A percentile compares a stretch with the other conserved stretches of the same genome.
These are phyloP conservation scores for Plagodis dolabraria DNA, from an alignment of 2,888 invertebrate species.

Conservation along the genomic window DNA sequence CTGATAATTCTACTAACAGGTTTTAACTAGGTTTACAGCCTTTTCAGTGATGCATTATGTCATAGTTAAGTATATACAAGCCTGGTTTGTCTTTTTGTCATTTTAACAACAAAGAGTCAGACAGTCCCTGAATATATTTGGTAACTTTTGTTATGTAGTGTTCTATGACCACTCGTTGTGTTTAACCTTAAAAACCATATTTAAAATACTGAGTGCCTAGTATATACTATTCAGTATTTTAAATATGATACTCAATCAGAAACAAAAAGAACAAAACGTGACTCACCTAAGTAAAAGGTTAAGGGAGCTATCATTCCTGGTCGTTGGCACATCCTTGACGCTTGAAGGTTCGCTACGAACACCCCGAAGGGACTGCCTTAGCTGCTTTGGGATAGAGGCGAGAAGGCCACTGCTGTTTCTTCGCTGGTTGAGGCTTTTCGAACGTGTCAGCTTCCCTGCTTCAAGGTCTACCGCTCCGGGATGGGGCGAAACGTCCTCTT, in stretches of 20 bases:
- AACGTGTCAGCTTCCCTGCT: conserved; percentile 72
- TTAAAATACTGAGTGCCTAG: background rate
- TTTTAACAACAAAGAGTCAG: conserved; percentile 1
- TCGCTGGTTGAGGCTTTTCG: conserved; percentile 78
- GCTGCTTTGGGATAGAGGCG: conserved; percentile 80
- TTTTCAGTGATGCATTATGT: conserved; percentile 9
- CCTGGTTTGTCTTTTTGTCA: background rate
- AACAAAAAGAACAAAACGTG: conserved; percentile 4
- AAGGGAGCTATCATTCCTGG: conserved; percentile 79
- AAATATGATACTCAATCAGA: no score
- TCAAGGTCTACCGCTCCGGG: conserved; percentile 67
- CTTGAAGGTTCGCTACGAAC: conserved; percentile 80
- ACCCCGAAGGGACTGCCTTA: conserved; percentile 79
- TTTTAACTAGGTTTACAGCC: conserved; percentile 11
- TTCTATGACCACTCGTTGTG: background rate
- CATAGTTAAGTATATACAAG: conserved; percentile 9
- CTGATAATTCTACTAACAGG: conserved; percentile 9
- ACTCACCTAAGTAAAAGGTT: conserved; percentile 81
- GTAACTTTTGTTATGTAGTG: background rate
- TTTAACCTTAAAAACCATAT: background rate
- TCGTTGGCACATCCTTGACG: conserved; percentile 77
- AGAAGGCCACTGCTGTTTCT: conserved; percentile 82
- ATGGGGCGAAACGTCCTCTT: conserved; percentile 63
- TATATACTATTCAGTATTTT: no score
- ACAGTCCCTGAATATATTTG: background rate